These are phyloP conservation scores for Sphyrna mokarran DNA, from an alignment of 2,113 vertebrate species.

Conservation along the genomic window DNA sequence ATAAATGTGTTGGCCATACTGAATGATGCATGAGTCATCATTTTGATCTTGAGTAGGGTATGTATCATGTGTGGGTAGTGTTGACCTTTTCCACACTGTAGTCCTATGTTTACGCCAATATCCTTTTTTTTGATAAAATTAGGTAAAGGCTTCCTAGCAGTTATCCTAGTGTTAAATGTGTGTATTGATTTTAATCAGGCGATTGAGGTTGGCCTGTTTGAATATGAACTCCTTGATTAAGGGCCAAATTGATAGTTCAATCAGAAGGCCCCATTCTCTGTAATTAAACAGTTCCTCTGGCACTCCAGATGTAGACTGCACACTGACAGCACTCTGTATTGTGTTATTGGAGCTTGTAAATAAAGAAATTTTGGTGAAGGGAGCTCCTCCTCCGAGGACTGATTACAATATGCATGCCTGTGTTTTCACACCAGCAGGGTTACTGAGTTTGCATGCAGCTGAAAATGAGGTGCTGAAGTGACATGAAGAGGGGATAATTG, in stretches of 20 bases:
- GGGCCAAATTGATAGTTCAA: too few species aligned
- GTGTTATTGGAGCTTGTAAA: too few species aligned
- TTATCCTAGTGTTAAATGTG: not conserved
- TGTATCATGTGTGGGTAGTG: not conserved
- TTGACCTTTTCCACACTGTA: not conserved
- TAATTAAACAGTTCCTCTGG: too few species aligned
- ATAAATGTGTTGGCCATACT: not conserved
- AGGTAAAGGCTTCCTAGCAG: not conserved
- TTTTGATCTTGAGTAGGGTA: not conserved
- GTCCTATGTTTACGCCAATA: not conserved
- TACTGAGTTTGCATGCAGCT: not conserved
- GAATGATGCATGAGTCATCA: not conserved
- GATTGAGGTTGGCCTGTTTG: too few species aligned
- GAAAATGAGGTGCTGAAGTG: not conserved
- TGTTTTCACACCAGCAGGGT: not conserved
- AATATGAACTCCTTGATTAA: too few species aligned
- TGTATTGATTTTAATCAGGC: too few species aligned
- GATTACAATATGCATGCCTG: too few species aligned
- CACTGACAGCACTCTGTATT: too few species aligned
- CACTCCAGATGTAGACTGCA: too few species aligned
- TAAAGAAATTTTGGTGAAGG: too few species aligned
- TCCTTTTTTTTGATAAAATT: not conserved
- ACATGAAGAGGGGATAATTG: not conserved
- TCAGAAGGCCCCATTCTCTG: too few species aligned
- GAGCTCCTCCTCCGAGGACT: too few species aligned